phyloP scores from a whole-genome alignment of 2,113 vertebrate species.

The Triplophysa dalaica region DNA sequence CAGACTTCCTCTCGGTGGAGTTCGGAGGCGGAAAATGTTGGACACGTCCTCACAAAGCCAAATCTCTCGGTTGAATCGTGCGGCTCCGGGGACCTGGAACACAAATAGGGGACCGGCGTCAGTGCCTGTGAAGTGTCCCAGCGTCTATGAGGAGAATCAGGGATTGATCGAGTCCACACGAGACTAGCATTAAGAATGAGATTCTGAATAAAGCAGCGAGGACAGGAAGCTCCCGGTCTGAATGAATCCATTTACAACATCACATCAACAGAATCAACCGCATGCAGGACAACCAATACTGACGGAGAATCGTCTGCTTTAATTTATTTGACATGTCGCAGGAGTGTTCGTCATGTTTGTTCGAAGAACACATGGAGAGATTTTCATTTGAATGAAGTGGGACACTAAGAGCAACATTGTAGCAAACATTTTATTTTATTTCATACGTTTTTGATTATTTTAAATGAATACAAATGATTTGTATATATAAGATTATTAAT shows the following conservation, averaged over 20 bases:
- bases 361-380: no score
- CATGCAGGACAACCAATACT: no score
- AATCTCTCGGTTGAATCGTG: constrained; percentile 58
- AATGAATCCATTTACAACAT: constrained; percentile 71
- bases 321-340: no score
- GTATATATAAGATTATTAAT: no score
- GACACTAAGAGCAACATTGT: no score
- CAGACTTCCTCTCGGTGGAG: constrained; percentile 18
- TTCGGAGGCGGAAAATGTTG: constrained; percentile 16
- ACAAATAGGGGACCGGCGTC: constrained; percentile 73
- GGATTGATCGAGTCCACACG: constrained; percentile 35
- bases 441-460: no score
- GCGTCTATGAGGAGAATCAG: constrained; percentile 15
- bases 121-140: constrained; percentile 66
- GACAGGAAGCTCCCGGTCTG: constrained; percentile 66
- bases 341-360: no score
- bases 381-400: no score
- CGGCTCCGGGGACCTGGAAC: constrained; percentile 62
- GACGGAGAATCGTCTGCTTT: no score
- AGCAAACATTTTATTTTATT: no score
- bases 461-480: no score
- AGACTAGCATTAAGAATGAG: constrained; percentile 66
- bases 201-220: constrained; percentile 68
- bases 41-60: constrained; percentile 52
- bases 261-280: constrained; percentile 16